phyloP scores from a whole-genome alignment of 2,113 vertebrate species.

The Candoia aspera region DNA sequence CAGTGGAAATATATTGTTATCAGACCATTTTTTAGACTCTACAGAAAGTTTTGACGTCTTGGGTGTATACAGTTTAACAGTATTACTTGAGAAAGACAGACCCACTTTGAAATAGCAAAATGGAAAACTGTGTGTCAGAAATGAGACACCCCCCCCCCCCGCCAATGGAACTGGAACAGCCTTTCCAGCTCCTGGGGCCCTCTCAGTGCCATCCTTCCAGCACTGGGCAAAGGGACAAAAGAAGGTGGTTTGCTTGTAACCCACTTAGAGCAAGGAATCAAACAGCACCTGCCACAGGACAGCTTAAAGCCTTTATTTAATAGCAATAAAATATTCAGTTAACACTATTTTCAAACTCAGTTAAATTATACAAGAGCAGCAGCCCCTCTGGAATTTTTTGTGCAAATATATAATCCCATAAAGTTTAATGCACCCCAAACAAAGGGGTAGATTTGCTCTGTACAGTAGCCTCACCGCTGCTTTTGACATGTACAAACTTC shows the following conservation, averaged over 20 bases:
- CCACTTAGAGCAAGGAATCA: neutral
- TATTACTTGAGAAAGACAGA: too few relatives aligned
- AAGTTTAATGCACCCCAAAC: conserved; percentile 69
- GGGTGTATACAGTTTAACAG: neutral
- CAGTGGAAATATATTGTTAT: neutral
- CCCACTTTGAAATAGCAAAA: neutral
- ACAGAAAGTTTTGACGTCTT: neutral
- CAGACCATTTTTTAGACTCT: neutral
- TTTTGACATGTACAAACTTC: conserved; percentile 62
- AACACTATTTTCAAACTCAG: conserved; percentile 72
- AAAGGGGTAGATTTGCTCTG: conserved; percentile 74
- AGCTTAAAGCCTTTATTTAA: conserved; percentile 81
- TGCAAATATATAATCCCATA: conserved; percentile 61
- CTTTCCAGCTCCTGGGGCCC: neutral
- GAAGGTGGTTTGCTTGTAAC: neutral
- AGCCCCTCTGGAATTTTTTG: conserved; percentile 56
- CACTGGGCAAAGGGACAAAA: neutral
- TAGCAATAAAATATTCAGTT: conserved; percentile 74
- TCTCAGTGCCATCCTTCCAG: neutral
- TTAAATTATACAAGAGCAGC: conserved; percentile 73
- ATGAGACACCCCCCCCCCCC: neutral
- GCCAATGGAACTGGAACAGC: neutral
- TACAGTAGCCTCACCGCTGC: conserved; percentile 69
- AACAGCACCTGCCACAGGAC: conserved; percentile 2
- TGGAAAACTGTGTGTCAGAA: neutral